Conservation (phyloP, 2,888 invertebrate species). For the Heliconius ismenius region DNA sequence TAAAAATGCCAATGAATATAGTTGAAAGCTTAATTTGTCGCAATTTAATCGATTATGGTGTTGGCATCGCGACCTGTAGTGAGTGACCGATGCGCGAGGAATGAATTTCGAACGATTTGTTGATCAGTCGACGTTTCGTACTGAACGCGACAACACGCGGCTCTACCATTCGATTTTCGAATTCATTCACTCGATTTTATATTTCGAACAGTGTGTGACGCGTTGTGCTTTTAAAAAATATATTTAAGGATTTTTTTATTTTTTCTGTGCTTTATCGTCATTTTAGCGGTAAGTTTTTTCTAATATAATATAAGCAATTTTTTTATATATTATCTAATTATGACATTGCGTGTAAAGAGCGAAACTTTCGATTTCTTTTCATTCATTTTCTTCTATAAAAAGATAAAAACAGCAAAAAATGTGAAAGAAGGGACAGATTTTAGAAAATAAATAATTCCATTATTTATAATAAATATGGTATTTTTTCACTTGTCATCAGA, state of each 20-base stretch:
- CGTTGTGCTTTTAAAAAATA: slow-evolving; percentile 58
- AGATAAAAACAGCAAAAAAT: not conserved
- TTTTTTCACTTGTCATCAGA: no score
- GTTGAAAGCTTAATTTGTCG: not conserved
- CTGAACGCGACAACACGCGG: slow-evolving; percentile 64
- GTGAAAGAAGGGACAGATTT: no score
- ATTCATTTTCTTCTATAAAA: not conserved
- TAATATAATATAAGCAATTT: slow-evolving; percentile 13
- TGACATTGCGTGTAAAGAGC: not conserved
- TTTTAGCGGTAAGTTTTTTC: slow-evolving; percentile 64
- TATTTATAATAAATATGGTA: no score
- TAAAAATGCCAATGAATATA: slow-evolving; percentile 11
- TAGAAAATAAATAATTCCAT: no score
- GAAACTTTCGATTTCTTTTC: slow-evolving; percentile 1
- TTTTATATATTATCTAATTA: slow-evolving; percentile 25
- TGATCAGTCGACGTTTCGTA: slow-evolving; percentile 68
- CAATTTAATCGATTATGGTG: slow-evolving; percentile 24
- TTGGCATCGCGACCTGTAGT: slow-evolving; percentile 42
- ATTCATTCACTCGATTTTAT: slow-evolving; percentile 41
- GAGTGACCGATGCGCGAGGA: slow-evolving; percentile 66
- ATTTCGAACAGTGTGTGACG: slow-evolving; percentile 54
- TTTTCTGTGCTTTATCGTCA: slow-evolving; percentile 55
- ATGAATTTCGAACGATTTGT: slow-evolving; percentile 54
- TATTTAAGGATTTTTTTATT: slow-evolving; percentile 60
- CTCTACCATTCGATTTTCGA: slow-evolving; percentile 17